phyloP scores from a whole-genome alignment of 2,113 vertebrate genomes.

The Jacana jacana region DNA sequence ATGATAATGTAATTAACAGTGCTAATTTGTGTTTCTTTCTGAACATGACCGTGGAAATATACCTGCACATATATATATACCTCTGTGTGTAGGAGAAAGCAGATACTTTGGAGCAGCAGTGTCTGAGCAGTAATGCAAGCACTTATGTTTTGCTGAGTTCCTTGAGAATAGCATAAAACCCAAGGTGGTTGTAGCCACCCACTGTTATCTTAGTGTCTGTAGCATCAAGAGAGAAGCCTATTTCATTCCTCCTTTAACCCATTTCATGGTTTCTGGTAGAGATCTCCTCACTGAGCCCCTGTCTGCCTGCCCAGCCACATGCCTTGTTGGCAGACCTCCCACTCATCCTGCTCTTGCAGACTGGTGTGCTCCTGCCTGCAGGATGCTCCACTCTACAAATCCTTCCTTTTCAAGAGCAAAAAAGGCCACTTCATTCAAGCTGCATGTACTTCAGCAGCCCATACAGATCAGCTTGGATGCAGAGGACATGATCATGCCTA shows the following conservation, averaged over 20 bases:
- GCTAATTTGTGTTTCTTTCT: background rate
- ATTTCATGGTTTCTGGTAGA: background rate
- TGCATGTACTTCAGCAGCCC: background rate
- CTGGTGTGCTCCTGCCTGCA: background rate
- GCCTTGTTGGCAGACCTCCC: background rate
- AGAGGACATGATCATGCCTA: background rate
- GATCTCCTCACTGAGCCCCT: background rate
- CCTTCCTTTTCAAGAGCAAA: background rate
- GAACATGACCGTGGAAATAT: background rate
- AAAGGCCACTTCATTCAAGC: background rate
- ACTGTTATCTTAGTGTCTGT: background rate
- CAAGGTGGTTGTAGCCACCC: background rate
- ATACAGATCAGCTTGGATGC: background rate
- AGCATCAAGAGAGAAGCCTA: background rate
- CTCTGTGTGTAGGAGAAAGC: background rate
- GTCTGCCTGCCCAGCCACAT: background rate
- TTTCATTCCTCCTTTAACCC: background rate
- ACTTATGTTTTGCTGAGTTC: background rate
- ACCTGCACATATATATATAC: background rate
- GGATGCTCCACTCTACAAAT: background rate
- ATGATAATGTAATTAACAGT: background rate
- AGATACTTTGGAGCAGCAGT: background rate
- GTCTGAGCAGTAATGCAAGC: background rate
- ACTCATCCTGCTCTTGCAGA: background rate
- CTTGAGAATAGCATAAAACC: background rate